Conservation (phyloP, 2,888 invertebrate genomes). For the Sinotaia quadrata region DNA sequence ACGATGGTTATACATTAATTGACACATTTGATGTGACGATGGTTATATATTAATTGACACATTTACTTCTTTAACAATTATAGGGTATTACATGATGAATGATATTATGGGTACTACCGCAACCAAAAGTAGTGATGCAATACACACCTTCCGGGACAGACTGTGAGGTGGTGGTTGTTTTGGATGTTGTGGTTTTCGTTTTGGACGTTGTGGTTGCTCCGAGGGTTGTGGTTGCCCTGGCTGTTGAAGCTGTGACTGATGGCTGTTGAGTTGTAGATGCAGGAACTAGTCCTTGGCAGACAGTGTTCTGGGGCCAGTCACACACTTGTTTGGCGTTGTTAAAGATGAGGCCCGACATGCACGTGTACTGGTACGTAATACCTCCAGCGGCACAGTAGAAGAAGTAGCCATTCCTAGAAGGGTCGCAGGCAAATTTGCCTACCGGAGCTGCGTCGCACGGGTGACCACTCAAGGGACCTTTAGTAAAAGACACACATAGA, state of each 20-base stretch:
- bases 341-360: neutral
- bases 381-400: neutral
- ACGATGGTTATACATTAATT: too few species aligned
- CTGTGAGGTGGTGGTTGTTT: neutral
- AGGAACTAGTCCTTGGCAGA: neutral
- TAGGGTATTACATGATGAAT: too few species aligned
- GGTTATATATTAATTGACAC: too few species aligned
- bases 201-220: neutral
- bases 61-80: too few species aligned
- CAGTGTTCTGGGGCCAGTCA: neutral
- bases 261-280: neutral
- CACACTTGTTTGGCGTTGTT: neutral
- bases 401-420: neutral
- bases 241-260: neutral
- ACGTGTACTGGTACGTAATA: neutral
- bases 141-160: too few species aligned
- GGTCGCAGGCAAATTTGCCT: neutral
- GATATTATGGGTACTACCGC: too few species aligned
- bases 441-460: neutral
- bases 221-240: neutral
- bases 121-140: too few species aligned
- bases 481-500: too few species aligned
- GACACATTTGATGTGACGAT: too few species aligned
- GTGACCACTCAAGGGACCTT: neutral
- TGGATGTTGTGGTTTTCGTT: neutral